Evolutionary conservation across 2,888 invertebrate species (phyloP).

Genomic region (Meteorus colon): DNA sequence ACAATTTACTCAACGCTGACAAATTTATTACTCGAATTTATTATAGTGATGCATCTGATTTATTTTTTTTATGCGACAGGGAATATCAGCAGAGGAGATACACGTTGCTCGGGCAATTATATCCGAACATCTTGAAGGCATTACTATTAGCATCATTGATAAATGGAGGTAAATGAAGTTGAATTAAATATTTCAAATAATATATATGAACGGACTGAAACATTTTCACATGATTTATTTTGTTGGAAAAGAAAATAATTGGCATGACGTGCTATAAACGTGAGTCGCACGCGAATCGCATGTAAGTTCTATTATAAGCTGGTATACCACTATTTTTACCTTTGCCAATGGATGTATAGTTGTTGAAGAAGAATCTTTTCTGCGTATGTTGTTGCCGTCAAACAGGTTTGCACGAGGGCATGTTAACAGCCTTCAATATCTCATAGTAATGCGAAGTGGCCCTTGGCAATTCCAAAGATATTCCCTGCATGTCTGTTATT

Average conservation of each 20-base stretch:
- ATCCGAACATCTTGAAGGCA: slow-evolving; percentile 5
- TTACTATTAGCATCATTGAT: slow-evolving; percentile 30
- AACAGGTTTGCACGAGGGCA: slow-evolving; percentile 62
- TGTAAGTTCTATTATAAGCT: slow-evolving; percentile 23
- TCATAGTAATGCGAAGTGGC: slow-evolving; percentile 21
- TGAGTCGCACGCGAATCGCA: slow-evolving; percentile 28
- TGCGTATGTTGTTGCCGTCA: slow-evolving; percentile 61
- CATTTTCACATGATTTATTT: slow-evolving; percentile 13
- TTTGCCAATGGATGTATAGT: slow-evolving; percentile 29
- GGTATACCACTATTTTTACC: slow-evolving; percentile 41
- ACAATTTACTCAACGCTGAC: neutral
- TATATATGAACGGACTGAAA: slow-evolving; percentile 5
- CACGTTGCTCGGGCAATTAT: neutral
- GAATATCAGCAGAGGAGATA: neutral
- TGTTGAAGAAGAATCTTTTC: slow-evolving; percentile 40
- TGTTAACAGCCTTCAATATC: slow-evolving; percentile 44
- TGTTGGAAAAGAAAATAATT: slow-evolving; percentile 13
- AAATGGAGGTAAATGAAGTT: slow-evolving; percentile 29
- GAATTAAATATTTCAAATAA: slow-evolving; percentile 6
- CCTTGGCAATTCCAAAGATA: slow-evolving; percentile 22
- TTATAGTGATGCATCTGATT: neutral
- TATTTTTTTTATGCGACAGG: slow-evolving; percentile 18
- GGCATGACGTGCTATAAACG: slow-evolving; percentile 22
- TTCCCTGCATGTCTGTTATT: slow-evolving; percentile 17
- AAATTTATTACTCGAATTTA: neutral